Evolutionary conservation across 2,113 vertebrate genomes (phyloP).

Genomic region (Pedetes capensis): DNA sequence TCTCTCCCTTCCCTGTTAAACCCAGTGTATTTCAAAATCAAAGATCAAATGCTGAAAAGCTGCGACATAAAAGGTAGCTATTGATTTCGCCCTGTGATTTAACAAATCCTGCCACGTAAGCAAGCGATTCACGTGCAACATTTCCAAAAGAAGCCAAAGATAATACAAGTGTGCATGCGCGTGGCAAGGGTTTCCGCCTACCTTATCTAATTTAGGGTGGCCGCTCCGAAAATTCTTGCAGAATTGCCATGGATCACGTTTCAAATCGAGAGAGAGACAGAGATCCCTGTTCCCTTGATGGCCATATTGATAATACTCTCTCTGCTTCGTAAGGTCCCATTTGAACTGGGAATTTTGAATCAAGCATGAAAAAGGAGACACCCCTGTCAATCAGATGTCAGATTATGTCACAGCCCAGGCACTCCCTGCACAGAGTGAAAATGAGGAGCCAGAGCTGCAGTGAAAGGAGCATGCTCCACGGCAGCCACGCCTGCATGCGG

Average conservation of each 20-base stretch:
- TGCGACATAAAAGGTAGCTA: neutral
- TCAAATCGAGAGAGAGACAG: conserved; percentile 41
- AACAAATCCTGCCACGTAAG: neutral
- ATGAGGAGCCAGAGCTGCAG: neutral
- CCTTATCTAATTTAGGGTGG: neutral
- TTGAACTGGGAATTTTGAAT: conserved; percentile 51
- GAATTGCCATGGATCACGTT: conserved; percentile 58
- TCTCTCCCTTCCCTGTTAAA: neutral
- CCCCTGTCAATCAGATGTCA: neutral
- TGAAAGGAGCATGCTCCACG: neutral
- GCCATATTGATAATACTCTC: conserved; percentile 39
- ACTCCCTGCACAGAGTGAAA: neutral
- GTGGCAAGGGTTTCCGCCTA: neutral
- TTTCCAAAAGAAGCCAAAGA: neutral
- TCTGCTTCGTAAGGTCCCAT: conserved; percentile 34
- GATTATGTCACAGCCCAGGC: neutral
- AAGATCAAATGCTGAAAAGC: neutral
- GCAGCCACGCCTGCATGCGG: neutral
- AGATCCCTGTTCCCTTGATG: neutral
- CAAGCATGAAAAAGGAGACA: conserved; percentile 20
- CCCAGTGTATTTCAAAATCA: neutral
- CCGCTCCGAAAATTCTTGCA: conserved; percentile 25
- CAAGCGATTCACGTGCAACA: neutral
- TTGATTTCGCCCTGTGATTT: neutral
- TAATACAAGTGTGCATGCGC: neutral